These are phyloP conservation scores for Orbicella faveolata DNA, from an alignment of 64 coral and sea anemone species.

Conservation along the genomic window DNA sequence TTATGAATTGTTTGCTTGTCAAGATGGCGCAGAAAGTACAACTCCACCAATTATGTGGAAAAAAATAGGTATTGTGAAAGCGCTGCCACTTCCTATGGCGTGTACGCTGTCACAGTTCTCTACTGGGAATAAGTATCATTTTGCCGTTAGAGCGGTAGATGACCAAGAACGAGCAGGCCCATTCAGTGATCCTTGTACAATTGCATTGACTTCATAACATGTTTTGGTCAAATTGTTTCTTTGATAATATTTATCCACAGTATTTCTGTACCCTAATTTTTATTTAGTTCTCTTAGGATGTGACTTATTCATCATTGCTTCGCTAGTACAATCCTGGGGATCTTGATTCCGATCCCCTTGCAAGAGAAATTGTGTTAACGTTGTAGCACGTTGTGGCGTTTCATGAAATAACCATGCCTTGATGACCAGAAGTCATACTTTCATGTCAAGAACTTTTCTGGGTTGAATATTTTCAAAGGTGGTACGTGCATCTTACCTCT, in stretches of 20 bases:
- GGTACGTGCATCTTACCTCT: no score
- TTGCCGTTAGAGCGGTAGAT: constrained; percentile 90
- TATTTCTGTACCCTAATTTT: not conserved
- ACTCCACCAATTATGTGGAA: constrained; percentile 82
- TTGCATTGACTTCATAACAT: constrained; percentile 51
- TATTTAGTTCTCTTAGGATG: no score
- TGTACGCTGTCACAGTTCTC: constrained; percentile 94
- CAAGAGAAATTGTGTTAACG: no score
- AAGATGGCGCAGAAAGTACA: constrained; percentile 53
- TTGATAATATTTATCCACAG: not conserved
- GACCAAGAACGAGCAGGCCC: constrained; percentile 67
- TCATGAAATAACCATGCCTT: no score
- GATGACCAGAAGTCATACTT: no score
- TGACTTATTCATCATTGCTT: no score
- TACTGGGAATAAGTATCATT: constrained; percentile 89
- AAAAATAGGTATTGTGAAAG: constrained; percentile 83
- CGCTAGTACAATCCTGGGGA: no score
- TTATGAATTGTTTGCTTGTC: constrained; percentile 92
- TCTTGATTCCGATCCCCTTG: no score
- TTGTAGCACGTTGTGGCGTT: no score
- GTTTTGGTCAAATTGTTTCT: not conserved
- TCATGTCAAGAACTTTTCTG: no score
- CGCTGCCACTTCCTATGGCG: constrained; percentile 91
- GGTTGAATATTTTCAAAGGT: no score
- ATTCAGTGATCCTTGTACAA: constrained; percentile 89